Conservation (phyloP, 2,797 vertebrate genomes). For the Rhinogobio ventralis region DNA sequence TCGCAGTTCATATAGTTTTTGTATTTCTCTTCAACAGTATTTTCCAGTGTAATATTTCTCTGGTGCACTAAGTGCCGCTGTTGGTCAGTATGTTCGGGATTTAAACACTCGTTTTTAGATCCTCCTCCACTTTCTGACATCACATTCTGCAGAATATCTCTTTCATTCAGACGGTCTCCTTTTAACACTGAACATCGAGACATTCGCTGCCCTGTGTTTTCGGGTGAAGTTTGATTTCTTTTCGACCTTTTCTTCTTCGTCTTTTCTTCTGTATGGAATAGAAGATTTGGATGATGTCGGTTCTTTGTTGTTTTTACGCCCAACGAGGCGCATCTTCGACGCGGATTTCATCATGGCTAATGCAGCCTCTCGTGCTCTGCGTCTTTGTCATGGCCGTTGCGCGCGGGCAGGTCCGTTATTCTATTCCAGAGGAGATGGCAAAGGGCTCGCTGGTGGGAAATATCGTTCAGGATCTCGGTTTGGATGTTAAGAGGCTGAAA, state of each 20-base stretch:
- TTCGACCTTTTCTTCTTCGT: neutral
- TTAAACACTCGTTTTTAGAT: neutral
- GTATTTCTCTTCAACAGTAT: neutral
- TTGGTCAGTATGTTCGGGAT: conserved; percentile 63
- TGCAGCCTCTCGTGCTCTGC: conserved; percentile 32
- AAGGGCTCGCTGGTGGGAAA: conserved; percentile 73
- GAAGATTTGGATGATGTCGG: conserved; percentile 27
- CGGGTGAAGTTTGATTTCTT: no score
- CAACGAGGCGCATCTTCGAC: neutral
- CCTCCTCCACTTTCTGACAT: conserved; percentile 39
- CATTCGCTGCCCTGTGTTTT: neutral
- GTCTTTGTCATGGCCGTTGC: conserved; percentile 47
- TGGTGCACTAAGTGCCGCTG: conserved; percentile 75
- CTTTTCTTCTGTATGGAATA: neutral
- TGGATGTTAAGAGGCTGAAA: conserved; percentile 68
- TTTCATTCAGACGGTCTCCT: neutral
- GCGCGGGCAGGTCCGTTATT: conserved; percentile 69
- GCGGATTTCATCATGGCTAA: conserved; percentile 34
- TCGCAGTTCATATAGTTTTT: neutral
- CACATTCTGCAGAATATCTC: conserved; percentile 16
- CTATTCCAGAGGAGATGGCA: conserved; percentile 70
- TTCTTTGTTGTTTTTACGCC: conserved; percentile 9
- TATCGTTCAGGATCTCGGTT: conserved; percentile 71
- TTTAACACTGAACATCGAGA: neutral
- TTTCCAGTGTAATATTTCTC: conserved; percentile 55